Conservation (phyloP, 2,797 vertebrate species). For the Champsocephalus gunnari region DNA sequence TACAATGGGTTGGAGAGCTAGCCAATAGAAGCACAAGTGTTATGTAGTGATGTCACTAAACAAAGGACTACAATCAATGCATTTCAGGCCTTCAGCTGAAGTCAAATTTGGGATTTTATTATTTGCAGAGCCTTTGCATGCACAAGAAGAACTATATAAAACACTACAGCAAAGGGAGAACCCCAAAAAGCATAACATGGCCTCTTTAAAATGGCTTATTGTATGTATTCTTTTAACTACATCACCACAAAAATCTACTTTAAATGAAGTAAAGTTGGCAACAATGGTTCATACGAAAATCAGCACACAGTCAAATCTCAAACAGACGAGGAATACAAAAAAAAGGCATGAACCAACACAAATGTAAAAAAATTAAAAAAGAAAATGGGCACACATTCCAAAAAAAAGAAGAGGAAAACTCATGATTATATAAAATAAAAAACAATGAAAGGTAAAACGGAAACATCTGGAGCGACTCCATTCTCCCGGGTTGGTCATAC, state of each 20-base stretch:
- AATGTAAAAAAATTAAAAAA: constrained; percentile 9
- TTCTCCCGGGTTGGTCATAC: constrained; percentile 77
- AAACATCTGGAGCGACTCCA: constrained; percentile 66
- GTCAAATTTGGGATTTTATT: too few relatives aligned
- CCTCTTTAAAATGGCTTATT: neutral
- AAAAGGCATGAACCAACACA: constrained; percentile 6
- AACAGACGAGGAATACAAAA: constrained; percentile 14
- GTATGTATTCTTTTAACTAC: neutral
- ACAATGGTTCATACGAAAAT: constrained; percentile 37
- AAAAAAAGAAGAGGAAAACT: constrained; percentile 9
- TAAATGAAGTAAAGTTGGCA: constrained; percentile 24
- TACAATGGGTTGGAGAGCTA: too few relatives aligned
- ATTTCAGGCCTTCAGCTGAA: too few relatives aligned
- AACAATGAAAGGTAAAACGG: constrained; percentile 38
- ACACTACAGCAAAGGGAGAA: too few relatives aligned
- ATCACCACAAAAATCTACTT: constrained; percentile 18
- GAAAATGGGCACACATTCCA: constrained; percentile 8
- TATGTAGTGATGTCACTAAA: too few relatives aligned
- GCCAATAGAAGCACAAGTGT: too few relatives aligned
- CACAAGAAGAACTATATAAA: too few relatives aligned
- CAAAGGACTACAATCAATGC: too few relatives aligned
- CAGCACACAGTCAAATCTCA: constrained; percentile 10
- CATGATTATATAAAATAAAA: constrained; percentile 31
- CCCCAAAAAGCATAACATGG: too few relatives aligned
- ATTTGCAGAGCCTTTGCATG: too few relatives aligned